Conservation (phyloP, 2,797 vertebrate species). For the Alauda arvensis region DNA sequence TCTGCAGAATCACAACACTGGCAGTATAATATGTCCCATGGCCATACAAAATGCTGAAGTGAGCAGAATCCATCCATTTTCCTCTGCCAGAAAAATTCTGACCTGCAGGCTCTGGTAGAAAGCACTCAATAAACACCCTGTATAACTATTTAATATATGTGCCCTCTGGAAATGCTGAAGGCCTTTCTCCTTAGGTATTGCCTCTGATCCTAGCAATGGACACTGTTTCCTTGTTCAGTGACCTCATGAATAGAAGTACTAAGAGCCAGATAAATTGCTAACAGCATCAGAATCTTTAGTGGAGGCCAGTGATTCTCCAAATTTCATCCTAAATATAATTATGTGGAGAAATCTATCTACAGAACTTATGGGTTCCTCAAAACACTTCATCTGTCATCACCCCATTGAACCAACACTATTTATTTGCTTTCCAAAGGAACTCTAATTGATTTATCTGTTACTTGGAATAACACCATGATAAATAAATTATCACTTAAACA, state of each 20-base stretch:
- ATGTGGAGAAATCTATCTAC: neutral
- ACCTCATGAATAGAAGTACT: neutral
- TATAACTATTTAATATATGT: neutral
- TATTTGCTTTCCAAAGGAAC: conserved; percentile 36
- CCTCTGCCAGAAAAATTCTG: conserved; percentile 26
- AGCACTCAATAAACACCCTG: neutral
- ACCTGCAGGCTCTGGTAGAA: conserved; percentile 7
- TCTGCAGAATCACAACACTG: conserved; percentile 58
- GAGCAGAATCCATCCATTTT: conserved; percentile 18
- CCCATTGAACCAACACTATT: conserved; percentile 20
- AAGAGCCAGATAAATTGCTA: conserved; percentile 2
- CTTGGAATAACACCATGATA: conserved; percentile 63
- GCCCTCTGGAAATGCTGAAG: conserved; percentile 17
- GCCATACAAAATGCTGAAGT: conserved; percentile 53
- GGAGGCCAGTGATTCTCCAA: neutral
- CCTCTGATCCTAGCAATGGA: neutral
- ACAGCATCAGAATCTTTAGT: neutral
- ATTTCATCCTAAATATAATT: neutral
- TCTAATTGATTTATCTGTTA: conserved; percentile 71
- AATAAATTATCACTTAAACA: conserved; percentile 70
- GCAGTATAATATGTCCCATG: conserved; percentile 44
- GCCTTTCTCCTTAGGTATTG: conserved; percentile 13
- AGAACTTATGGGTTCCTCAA: neutral
- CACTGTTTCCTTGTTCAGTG: conserved; percentile 15
- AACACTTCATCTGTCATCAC: conserved; percentile 24